Percentiles rank a stretch among this genome's conserved stretches.
Conservation (phyloP, 2,113 vertebrate species). For the Poecile atricapillus region DNA sequence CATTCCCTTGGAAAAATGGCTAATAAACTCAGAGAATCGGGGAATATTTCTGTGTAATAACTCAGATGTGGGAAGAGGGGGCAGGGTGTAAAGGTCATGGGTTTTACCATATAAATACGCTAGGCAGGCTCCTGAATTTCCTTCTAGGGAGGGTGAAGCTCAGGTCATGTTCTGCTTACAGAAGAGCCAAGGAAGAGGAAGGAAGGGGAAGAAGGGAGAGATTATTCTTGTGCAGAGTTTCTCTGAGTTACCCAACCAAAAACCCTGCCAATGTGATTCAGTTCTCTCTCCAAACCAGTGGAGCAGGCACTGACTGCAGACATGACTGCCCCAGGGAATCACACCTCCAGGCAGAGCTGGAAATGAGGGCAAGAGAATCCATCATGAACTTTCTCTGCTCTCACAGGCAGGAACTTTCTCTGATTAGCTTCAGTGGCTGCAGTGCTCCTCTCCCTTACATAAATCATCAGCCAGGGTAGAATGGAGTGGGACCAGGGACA, state of each 20-base stretch:
- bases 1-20: constrained; percentile 15
- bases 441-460: not conserved
- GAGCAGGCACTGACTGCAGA: constrained; percentile 21
- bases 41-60: not conserved
- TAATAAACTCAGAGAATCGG: constrained; percentile 33
- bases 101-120: not conserved
- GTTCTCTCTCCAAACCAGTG: constrained; percentile 13
- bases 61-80: not conserved
- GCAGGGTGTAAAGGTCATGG: not conserved
- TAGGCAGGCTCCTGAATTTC: not conserved
- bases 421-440: not conserved
- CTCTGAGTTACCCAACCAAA: constrained; percentile 16
- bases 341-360: not conserved
- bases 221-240: not conserved
- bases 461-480: not conserved
- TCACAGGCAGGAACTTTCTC: not conserved
- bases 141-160: not conserved
- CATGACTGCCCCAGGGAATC: constrained; percentile 5
- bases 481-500: not conserved
- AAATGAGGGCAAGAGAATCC: constrained; percentile 42
- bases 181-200: not conserved
- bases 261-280: constrained; percentile 20
- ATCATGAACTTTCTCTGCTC: constrained; percentile 22
- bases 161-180: not conserved
- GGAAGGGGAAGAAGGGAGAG: not conserved